Conservation (phyloP, 2,113 vertebrate genomes). For the Gavialis gangeticus region DNA sequence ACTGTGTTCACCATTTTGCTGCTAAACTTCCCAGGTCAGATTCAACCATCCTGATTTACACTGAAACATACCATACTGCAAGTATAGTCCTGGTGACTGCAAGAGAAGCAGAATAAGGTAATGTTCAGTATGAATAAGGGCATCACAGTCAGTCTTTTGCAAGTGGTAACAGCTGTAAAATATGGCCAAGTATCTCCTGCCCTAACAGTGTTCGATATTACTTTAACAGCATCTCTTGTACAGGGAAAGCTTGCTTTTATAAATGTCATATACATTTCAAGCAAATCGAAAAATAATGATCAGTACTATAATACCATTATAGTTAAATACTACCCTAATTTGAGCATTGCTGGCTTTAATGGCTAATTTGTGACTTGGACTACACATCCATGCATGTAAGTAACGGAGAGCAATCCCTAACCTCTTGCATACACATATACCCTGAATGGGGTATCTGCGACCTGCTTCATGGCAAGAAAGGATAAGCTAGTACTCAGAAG, state of each 20-base stretch:
- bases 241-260: background rate
- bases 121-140: background rate
- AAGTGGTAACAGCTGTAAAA: background rate
- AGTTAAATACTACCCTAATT: background rate
- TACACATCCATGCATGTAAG: background rate
- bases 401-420: background rate
- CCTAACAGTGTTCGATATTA: background rate
- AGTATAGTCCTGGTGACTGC: background rate
- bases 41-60: background rate
- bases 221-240: background rate
- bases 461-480: background rate
- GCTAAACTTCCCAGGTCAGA: background rate
- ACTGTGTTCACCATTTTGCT: background rate
- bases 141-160: background rate
- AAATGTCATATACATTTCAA: background rate
- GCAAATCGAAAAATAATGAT: too few relatives aligned
- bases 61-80: background rate
- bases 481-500: background rate
- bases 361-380: background rate
- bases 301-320: background rate
- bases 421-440: background rate
- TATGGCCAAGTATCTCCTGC: background rate
- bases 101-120: background rate
- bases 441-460: background rate
- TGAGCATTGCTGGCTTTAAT: background rate